phyloP scores from a whole-genome alignment of 2,888 invertebrate species.

The Yponomeuta cagnagella region DNA sequence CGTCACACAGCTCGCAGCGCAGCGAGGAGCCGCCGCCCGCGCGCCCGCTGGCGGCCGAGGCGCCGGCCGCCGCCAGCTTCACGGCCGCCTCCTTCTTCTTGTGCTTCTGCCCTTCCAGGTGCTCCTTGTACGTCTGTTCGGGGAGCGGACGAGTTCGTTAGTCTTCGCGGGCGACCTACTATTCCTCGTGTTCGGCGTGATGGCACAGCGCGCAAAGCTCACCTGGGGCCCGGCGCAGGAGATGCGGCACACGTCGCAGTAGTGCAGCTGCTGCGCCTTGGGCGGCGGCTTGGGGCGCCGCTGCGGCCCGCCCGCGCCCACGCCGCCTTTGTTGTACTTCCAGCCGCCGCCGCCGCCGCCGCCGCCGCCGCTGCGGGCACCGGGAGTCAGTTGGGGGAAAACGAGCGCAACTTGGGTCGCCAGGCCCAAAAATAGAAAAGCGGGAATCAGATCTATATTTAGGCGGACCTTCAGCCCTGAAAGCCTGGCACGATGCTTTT shows the following conservation, averaged over 20 bases:
- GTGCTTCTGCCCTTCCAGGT: constrained; percentile 98
- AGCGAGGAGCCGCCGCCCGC: constrained; percentile 72
- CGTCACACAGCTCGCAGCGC: constrained; percentile 98
- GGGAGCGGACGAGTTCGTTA: not conserved
- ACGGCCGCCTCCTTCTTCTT: constrained; percentile 95
- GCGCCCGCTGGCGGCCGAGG: constrained; percentile 64
- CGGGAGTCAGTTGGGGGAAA: constrained; percentile 39
- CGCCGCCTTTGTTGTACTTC: constrained; percentile 67
- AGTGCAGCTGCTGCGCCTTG: constrained; percentile 95
- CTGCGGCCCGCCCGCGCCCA: constrained; percentile 73
- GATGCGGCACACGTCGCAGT: constrained; percentile 99
- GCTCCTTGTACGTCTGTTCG: constrained; percentile 80
- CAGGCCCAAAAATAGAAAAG: too few relatives aligned
- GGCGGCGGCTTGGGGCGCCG: constrained; percentile 87
- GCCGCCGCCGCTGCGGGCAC: constrained; percentile 41
- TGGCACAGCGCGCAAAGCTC: constrained; percentile 1
- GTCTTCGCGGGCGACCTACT: not conserved
- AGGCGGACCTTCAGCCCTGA: too few relatives aligned
- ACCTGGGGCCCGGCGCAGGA: constrained; percentile 96
- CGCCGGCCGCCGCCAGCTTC: constrained; percentile 78
- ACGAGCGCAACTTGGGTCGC: too few relatives aligned
- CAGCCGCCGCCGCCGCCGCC: constrained; percentile 40
- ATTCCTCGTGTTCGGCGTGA: too few relatives aligned
- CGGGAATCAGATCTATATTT: too few relatives aligned
- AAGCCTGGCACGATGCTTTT: too few relatives aligned